Evolutionary conservation across 2,113 vertebrate genomes (phyloP), one percentile per base, ranked within the genome.

Genomic region (Sapajus apella): DNA sequence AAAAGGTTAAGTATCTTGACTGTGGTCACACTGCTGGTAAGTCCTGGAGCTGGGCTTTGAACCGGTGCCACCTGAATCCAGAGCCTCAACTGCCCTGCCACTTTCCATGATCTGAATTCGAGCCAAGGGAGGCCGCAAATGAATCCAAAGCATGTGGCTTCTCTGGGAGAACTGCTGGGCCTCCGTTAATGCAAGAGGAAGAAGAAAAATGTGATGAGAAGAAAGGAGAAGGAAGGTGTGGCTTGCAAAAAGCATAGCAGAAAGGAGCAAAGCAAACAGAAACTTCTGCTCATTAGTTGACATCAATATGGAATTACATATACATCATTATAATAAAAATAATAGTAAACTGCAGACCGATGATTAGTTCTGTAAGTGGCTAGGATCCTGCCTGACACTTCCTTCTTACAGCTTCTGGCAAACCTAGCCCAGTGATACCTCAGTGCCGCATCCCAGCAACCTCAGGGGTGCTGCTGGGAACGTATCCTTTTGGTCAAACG

Each of bases 11-110:
- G 35, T 4, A 0, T 25, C 43, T 14, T 35, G n/a, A 35, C 30
- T 5, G 4, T 68, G 64, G 13, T 50, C 30, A 45, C 45, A 0
- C 16, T 6, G 1, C n/a, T 11, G 25, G 2, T 9, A 18, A 11
- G 27, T 37, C n/a, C 68, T 35, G 6, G 18, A n/a, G 76, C 68
- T 77, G 23, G 55, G 55, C 12, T 72, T 52, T 79, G 80, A 84
- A 35, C 43, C 4, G 25, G 3, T 35, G 25, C 35, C 76, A 9
- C n/a, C 21, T 56, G 55, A 32, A 68, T 14, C 14, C 40, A 18
- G 43, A 85, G 45, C 61, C 40, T 50, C 83, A 43, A 0, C 50
- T 18, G 4, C 8, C 8, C 23, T 45, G 7, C 61, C 25, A 1
- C 68, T 45, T 58, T 25, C 66, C 61, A 0, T 81, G 84, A 45